Evolutionary conservation across 1,140 invertebrate genomes (phyloP).

Genomic region (Nixonia krombeini): DNA sequence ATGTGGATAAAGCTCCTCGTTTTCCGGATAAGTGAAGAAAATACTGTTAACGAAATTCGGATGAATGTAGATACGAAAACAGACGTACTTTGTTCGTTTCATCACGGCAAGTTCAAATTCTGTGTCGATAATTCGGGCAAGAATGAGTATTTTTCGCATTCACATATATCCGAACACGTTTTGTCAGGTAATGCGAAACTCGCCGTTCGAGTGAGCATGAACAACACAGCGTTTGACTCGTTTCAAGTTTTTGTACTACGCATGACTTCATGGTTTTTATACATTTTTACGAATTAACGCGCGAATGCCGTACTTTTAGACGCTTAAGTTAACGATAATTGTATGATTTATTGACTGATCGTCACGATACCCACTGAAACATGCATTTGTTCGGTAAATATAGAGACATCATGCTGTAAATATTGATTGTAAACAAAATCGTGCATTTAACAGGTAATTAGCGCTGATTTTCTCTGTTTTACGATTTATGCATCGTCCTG

Average conservation of each 20-base stretch:
- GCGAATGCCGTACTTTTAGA: conserved; percentile 38
- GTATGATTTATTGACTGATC: conserved; percentile 16
- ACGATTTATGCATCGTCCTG: conserved; percentile 4
- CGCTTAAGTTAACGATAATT: conserved; percentile 14
- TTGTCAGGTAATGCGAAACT: no score
- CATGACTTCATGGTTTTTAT: conserved; percentile 49
- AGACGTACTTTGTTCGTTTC: no score
- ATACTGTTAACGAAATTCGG: conserved; percentile 1
- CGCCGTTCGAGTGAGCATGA: conserved; percentile 14
- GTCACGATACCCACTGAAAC: conserved; percentile 14
- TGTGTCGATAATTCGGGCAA: no score
- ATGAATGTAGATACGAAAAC: neutral
- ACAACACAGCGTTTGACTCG: conserved; percentile 35
- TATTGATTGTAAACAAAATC: conserved; percentile 19
- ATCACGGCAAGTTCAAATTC: no score
- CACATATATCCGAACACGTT: no score
- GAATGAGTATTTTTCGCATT: no score
- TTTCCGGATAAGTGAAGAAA: conserved; percentile 20
- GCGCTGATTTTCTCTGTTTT: conserved; percentile 8
- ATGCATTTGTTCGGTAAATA: conserved; percentile 20
- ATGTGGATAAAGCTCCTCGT: conserved; percentile 51
- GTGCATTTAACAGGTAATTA: conserved; percentile 6
- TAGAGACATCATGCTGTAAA: conserved; percentile 22
- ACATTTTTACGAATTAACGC: conserved; percentile 49
- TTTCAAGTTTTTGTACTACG: conserved; percentile 48